These are phyloP conservation scores for Didymodactylos carnosus DNA, from an alignment of 2,888 invertebrate genomes.

Conservation along the genomic window DNA sequence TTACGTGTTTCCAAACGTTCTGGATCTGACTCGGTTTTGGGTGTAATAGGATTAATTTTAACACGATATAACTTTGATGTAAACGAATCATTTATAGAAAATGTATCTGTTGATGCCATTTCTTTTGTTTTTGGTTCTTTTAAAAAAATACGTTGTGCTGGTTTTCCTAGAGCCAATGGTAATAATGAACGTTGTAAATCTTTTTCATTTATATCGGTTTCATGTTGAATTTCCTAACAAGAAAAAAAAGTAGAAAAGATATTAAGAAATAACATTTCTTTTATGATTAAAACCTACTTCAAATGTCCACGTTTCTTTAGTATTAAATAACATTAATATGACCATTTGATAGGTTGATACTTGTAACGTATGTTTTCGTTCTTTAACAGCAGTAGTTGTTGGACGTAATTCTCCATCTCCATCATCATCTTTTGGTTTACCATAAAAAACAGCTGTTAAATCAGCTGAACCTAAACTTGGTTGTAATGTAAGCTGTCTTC, in stretches of 20 bases:
- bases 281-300: slow-evolving; percentile 34
- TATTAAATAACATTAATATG: slow-evolving; percentile 78
- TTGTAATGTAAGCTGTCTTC: slow-evolving; percentile 82
- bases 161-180: slow-evolving; percentile 90
- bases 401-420: neutral
- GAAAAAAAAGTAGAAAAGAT: neutral
- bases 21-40: slow-evolving; percentile 65
- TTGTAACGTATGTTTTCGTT: slow-evolving; percentile 75
- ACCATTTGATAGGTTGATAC: slow-evolving; percentile 85
- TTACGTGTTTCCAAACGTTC: slow-evolving; percentile 85
- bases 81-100: slow-evolving; percentile 62
- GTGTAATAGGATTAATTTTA: slow-evolving; percentile 36
- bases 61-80: slow-evolving; percentile 81
- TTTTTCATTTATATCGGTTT: slow-evolving; percentile 93
- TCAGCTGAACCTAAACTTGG: slow-evolving; percentile 92
- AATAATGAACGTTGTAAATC: slow-evolving; percentile 85
- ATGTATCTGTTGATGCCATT: slow-evolving; percentile 40
- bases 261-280: too few relatives aligned
- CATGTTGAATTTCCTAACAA: slow-evolving; percentile 62
- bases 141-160: slow-evolving; percentile 74
- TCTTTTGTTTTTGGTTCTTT: slow-evolving; percentile 90
- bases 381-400: neutral
- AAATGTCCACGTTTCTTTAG: slow-evolving; percentile 68
- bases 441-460: slow-evolving; percentile 18
- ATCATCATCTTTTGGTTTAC: neutral